Evolutionary conservation across 2,797 vertebrate species (phyloP).

Genomic region (Melanotaenia nigrans): DNA sequence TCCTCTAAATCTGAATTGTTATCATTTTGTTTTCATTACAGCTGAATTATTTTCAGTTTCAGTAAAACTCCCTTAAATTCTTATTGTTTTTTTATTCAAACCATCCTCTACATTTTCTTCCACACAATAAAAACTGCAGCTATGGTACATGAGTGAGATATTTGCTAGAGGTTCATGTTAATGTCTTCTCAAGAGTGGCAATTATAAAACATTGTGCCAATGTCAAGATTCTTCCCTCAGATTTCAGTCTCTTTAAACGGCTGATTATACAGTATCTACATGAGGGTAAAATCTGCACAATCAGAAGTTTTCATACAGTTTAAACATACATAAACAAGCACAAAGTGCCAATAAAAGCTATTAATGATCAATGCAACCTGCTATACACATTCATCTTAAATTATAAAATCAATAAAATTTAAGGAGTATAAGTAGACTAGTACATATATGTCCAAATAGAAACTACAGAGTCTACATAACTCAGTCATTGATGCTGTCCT

Average conservation of each 20-base stretch:
- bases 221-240: background rate
- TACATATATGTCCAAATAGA: no score
- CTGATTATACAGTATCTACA: background rate
- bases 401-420: no score
- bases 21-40: background rate
- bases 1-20: background rate
- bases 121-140: background rate
- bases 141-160: background rate
- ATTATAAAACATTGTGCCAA: background rate
- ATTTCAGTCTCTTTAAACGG: background rate
- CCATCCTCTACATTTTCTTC: background rate
- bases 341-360: no score
- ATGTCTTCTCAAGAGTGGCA: background rate
- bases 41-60: background rate
- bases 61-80: background rate
- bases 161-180: background rate
- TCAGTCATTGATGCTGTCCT: no score
- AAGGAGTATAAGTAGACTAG: no score
- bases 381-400: no score
- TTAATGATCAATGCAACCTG: no score
- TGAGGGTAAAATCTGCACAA: background rate
- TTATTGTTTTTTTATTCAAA: background rate
- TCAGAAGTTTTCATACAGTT: background rate
- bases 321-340: no score
- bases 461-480: no score